Evolutionary conservation across 2,888 invertebrate genomes (phyloP), one percentile per base, ranked within the genome.

Genomic region (Bugula neritina): DNA sequence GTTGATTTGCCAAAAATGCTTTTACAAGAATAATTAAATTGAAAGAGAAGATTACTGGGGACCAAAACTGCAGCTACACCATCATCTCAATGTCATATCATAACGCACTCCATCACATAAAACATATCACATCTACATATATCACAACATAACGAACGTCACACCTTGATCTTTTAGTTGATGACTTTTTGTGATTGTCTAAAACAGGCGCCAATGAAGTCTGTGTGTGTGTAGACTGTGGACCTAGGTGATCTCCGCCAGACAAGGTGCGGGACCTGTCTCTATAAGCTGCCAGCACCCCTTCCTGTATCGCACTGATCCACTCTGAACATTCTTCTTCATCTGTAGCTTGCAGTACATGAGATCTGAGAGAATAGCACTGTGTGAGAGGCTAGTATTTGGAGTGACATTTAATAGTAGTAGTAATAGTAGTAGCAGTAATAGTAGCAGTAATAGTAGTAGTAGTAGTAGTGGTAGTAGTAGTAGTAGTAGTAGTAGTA

Each of bases 311-410:
- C 0, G 96, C 93, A 1, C 89, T 86, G 71, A 95, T 91, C 97
- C 98, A 98, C 23, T 89, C 88, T 76, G 89, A 89, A 75, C 92
- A 90, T 89, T 94, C 91, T 80, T 93, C 92, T 77, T 94, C 94
- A 0, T 94, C 93, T 83, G 98, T 97, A 0, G 98, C 96, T 89
- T 98, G 98, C n/a, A 98, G 87, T 86, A 95, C 91, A 85, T 98
- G 98, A 31, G 63, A 63, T 31, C 63, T 63, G n/a, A 5, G 25
- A 25, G 23, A n/a, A 13, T 13, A 13, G 21, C 52, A 52, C 52
- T n/a, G n/a, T n/a, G n/a, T n/a, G n/a, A n/a, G n/a, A n/a, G n/a
- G n/a, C n/a, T n/a, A n/a, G n/a, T n/a, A n/a, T n/a, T n/a, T n/a
- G n/a, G n/a, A n/a, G n/a, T n/a, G n/a, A n/a, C n/a, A n/a, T n/a